Conservation (phyloP, 2,888 invertebrate species). For the Adineta ricciae region DNA sequence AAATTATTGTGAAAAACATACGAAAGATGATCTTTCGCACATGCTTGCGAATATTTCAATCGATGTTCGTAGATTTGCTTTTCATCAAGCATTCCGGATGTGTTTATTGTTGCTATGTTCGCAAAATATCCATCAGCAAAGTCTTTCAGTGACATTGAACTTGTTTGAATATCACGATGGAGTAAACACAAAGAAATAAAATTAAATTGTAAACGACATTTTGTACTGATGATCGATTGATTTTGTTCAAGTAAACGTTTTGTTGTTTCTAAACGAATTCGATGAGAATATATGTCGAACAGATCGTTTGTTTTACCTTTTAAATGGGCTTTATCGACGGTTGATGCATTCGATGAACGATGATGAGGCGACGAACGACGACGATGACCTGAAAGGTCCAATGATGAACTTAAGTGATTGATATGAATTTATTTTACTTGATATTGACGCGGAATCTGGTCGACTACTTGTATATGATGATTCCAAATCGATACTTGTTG, state of each 20-base stretch:
- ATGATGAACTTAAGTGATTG: background rate
- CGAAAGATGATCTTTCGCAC: background rate
- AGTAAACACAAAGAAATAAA: slow-evolving; percentile 14
- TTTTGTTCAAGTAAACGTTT: background rate
- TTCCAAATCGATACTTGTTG: background rate
- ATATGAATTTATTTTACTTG: background rate
- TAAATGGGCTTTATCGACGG: background rate
- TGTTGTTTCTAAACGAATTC: background rate
- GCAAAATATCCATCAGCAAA: background rate
- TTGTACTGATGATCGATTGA: background rate
- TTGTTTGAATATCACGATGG: slow-evolving; percentile 16
- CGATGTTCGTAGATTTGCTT: background rate
- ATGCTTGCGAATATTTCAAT: slow-evolving; percentile 6
- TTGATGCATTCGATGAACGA: background rate
- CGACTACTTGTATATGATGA: slow-evolving; percentile 10
- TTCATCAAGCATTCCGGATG: slow-evolving; percentile 1
- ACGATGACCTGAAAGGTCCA: background rate
- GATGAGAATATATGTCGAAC: background rate
- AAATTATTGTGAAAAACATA: background rate
- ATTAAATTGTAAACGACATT: slow-evolving; percentile 20
- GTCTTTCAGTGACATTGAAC: background rate
- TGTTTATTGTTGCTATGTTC: slow-evolving; percentile 10
- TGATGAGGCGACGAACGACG: background rate
- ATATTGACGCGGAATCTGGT: background rate
- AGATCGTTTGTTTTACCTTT: background rate